A percentile compares a stretch with the other conserved stretches of the same genome.
Conservation (phyloP, 2,888 invertebrate species). For the Trichogramma evanescens region DNA sequence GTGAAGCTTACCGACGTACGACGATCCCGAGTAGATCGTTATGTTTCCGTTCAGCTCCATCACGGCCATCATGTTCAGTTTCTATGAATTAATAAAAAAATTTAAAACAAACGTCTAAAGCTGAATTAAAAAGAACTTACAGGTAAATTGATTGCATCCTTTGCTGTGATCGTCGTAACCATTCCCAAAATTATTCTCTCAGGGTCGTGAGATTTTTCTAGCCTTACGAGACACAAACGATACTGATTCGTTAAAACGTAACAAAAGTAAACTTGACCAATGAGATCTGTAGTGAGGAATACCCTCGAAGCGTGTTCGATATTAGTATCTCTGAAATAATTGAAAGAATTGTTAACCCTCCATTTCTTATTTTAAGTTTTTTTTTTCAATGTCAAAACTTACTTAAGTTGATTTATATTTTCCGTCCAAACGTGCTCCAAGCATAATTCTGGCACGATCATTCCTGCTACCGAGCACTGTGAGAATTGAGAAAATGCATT, state of each 20-base stretch:
- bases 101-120: background rate
- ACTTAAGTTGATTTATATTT: constrained; percentile 47
- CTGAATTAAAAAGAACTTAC: constrained; percentile 40
- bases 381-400: constrained; percentile 18
- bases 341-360: too few species aligned
- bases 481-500: background rate
- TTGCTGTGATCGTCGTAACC: constrained; percentile 65
- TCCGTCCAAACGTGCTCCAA: constrained; percentile 89
- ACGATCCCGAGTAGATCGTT: constrained; percentile 75
- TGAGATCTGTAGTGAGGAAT: constrained; percentile 78
- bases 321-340: constrained; percentile 46
- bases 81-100: constrained; percentile 38
- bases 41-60: constrained; percentile 74
- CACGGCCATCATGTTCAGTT: constrained; percentile 74
- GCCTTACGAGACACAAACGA: constrained; percentile 61
- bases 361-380: too few species aligned
- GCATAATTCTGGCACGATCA: constrained; percentile 77
- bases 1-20: constrained; percentile 76
- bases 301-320: constrained; percentile 63
- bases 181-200: constrained; percentile 70
- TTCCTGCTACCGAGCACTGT: constrained; percentile 7
- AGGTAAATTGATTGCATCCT: constrained; percentile 74
- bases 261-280: constrained; percentile 78
- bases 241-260: constrained; percentile 62
- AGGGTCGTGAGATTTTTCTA: constrained; percentile 59